Evolutionary conservation across 2,888 invertebrate genomes (phyloP).

Genomic region (Silvanus unidentatus): DNA sequence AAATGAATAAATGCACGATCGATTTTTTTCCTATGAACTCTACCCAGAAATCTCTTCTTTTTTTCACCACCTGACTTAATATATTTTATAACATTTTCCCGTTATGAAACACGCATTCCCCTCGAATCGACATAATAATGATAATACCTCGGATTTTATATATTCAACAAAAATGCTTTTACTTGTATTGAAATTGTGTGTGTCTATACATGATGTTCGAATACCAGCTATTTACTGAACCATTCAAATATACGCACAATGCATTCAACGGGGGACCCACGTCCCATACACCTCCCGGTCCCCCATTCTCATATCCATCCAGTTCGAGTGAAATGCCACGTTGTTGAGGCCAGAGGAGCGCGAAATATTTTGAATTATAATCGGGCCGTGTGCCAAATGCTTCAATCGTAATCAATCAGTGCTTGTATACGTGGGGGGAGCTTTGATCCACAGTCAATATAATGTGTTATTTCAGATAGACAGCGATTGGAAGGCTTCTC

Average conservation of each 20-base stretch:
- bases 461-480: slow-evolving; percentile 8
- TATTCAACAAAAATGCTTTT: background rate
- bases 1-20: slow-evolving; percentile 10
- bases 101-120: no score
- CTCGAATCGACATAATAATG: no score
- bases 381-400: slow-evolving; percentile 20
- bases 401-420: slow-evolving; percentile 10
- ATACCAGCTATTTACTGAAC: slow-evolving; percentile 12
- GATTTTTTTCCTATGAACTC: slow-evolving; percentile 8
- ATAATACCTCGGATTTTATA: no score
- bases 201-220: slow-evolving; percentile 10
- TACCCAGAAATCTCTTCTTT: no score
- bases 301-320: slow-evolving; percentile 7
- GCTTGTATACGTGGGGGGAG: background rate
- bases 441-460: slow-evolving; percentile 11
- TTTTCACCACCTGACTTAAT: no score
- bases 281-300: background rate
- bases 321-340: slow-evolving; percentile 12
- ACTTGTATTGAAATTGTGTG: slow-evolving; percentile 2
- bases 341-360: slow-evolving; percentile 16
- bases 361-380: slow-evolving; percentile 21
- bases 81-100: no score
- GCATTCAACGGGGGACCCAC: slow-evolving; percentile 5
- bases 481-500: slow-evolving; percentile 5
- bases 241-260: slow-evolving; percentile 9